Base-by-base conservation (phyloP, 2,113 vertebrate genomes). In the Trogon melanurus region DNA sequence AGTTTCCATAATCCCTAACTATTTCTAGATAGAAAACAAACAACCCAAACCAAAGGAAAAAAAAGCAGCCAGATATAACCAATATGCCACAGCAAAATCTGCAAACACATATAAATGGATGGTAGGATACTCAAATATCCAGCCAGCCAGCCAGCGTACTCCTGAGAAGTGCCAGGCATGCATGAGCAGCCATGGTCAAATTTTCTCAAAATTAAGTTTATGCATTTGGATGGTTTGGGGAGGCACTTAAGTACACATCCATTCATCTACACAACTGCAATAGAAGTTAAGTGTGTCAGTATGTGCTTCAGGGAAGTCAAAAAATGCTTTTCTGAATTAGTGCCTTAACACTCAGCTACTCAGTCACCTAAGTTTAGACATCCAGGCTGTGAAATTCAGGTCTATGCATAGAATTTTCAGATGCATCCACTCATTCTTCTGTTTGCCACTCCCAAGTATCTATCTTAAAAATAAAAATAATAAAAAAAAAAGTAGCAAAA, bases 101-200 rank as follows among this genome's bases (percentile, higher is more conserved):
- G 32, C 21, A 48, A 84, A 61, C 5, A 26, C 15, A 0, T 25
- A 18, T 5, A 54, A 60, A 60, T 16, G 25, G 45, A 62, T 44
- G 23, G 60, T 29, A 85, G n/a, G 50, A 67, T 32, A 36, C 8
- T 45, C 21, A 18, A 29, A 53, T 14, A 58, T 8, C 27, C 27
- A 56, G 1, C 23, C 50, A 58, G 29, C 5, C 9, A 1, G 1
- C 4, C 36, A 58, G 15, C 8, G 0, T 27, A 26, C 32, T 47
- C 62, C 64, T 0, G 0, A 38, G 7, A 78, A 65, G 29, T 1
- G 38, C 34, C 16, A 73, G 60, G 19, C 3, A 2, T 30, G 34
- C 7, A 3, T 1, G 3, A 58, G 34, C 47, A 69, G 48, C 17
- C 67, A 48, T 2, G 0, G 21, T 13, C 61, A 73, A 17, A 56